phyloP scores from a whole-genome alignment of 2,113 vertebrate genomes.

The Gopherus flavomarginatus region DNA sequence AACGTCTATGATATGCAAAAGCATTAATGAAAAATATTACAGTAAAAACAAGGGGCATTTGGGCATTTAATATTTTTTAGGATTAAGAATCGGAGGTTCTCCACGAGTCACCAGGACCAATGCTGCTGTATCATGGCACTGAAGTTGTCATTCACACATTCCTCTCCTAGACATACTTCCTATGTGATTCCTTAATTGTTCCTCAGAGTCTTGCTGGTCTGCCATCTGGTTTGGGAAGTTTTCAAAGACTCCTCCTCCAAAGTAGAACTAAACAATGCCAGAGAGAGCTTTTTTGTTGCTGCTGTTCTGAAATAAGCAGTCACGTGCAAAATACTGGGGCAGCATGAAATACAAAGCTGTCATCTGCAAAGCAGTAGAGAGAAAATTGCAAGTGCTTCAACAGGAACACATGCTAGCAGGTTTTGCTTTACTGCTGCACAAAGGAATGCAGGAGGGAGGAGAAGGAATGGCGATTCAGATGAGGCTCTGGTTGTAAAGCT shows the following conservation, averaged over 20 bases:
- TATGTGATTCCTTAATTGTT: conserved; percentile 50
- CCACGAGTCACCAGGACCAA: conserved; percentile 30
- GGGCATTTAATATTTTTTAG: background rate
- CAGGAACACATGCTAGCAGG: background rate
- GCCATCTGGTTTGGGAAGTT: conserved; percentile 8
- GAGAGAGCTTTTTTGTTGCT: background rate
- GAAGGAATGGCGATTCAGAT: background rate
- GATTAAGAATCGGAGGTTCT: conserved; percentile 23
- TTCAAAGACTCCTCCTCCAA: conserved; percentile 8
- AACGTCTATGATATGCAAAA: background rate
- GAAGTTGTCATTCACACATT: conserved; percentile 36
- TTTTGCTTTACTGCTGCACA: background rate
- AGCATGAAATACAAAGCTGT: background rate
- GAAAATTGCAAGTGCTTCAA: background rate
- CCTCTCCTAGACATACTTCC: conserved; percentile 23
- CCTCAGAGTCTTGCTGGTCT: conserved; percentile 18
- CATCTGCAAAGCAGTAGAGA: background rate
- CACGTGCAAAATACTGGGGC: background rate
- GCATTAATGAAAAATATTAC: background rate
- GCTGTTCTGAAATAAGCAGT: background rate
- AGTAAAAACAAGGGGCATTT: conserved; percentile 22
- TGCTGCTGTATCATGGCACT: conserved; percentile 28
- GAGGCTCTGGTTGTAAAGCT: background rate
- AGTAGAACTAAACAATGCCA: conserved; percentile 15
- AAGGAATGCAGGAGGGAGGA: background rate